A percentile compares a stretch with the other conserved stretches of the same genome.
These are phyloP conservation scores for Alosa alosa DNA, from an alignment of 2,113 vertebrate genomes.

Conservation along the genomic window DNA sequence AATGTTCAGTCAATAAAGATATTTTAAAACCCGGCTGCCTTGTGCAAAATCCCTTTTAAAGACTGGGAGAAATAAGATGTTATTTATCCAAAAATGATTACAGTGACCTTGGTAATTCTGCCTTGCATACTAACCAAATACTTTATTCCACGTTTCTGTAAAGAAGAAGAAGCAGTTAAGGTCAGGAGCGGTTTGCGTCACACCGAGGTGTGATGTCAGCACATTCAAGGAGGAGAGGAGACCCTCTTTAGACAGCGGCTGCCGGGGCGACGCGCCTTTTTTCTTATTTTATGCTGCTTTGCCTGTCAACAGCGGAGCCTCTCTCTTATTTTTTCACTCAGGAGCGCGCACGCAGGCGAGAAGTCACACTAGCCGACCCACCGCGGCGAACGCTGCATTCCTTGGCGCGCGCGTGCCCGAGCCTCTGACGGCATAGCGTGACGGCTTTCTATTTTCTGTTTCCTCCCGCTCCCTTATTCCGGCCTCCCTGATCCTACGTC, in stretches of 20 bases:
- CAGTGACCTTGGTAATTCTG: not conserved
- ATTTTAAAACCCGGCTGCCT: no score
- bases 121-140: not conserved
- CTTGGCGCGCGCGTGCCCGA: constrained; percentile 32
- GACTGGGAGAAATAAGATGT: no score
- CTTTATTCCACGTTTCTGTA: not conserved
- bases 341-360: constrained; percentile 8
- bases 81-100: not conserved
- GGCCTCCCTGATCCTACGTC: constrained; percentile 41
- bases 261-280: not conserved
- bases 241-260: not conserved
- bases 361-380: constrained; percentile 20
- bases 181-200: not conserved
- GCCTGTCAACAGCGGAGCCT: constrained; percentile 22
- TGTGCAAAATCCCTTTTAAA: no score
- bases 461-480: constrained; percentile 1
- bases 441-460: constrained; percentile 18
- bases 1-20: not conserved
- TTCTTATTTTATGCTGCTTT: not conserved
- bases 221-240: not conserved
- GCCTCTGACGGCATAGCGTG: not conserved
- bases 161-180: not conserved
- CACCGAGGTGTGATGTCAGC: constrained; percentile 4
- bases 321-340: constrained; percentile 16
- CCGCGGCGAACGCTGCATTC: not conserved